These are phyloP conservation scores for Calliphora vicina DNA, from an alignment of 1,140 invertebrate species.

Conservation along the genomic window DNA sequence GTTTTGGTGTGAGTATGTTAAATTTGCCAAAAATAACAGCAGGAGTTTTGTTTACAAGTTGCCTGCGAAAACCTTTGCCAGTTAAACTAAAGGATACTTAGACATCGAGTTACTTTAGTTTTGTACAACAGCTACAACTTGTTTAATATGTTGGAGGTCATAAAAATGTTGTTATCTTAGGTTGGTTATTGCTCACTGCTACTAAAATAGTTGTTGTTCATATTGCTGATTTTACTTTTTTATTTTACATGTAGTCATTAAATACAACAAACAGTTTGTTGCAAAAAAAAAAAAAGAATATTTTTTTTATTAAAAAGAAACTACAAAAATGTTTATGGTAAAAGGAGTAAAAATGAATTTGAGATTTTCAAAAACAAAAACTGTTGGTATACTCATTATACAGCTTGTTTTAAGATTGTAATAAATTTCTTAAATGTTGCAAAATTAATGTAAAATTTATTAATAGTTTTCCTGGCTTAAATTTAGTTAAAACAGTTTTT, in stretches of 20 bases:
- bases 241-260: neutral
- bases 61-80: neutral
- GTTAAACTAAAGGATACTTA: neutral
- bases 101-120: neutral
- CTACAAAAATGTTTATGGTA: too few species aligned
- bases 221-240: too few species aligned
- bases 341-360: too few species aligned
- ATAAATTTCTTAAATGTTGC: too few species aligned
- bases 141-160: neutral
- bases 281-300: neutral
- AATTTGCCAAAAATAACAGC: slow-evolving; percentile 9
- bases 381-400: too few species aligned
- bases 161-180: neutral
- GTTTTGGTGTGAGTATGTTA: neutral
- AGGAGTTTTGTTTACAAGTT: neutral
- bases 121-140: neutral
- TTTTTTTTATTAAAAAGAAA: too few species aligned
- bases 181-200: neutral
- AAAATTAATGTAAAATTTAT: too few species aligned
- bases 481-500: too few species aligned
- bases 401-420: too few species aligned
- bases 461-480: too few species aligned
- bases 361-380: too few species aligned
- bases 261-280: neutral
- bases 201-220: neutral